These are phyloP conservation scores for Cyanistes caeruleus DNA, from an alignment of 2,113 vertebrate genomes.

Conservation along the genomic window DNA sequence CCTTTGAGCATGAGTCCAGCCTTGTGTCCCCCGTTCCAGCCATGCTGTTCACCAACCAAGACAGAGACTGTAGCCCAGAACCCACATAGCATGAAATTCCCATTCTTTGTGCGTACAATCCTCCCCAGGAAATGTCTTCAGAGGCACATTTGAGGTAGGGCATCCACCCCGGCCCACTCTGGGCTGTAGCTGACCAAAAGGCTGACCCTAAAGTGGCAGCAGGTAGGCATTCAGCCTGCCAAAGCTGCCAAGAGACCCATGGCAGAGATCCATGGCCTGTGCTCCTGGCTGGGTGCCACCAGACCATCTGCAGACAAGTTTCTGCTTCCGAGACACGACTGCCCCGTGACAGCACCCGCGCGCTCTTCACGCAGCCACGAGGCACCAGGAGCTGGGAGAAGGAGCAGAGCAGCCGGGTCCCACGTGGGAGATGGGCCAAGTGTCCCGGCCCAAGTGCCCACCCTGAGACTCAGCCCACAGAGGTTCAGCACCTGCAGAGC, in stretches of 20 bases:
- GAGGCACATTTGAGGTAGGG: neutral
- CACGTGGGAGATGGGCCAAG: rapidly evolving
- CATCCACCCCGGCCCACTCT: neutral
- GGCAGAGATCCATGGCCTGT: neutral
- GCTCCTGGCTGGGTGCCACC: neutral
- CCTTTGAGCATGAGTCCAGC: neutral
- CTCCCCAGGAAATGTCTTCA: neutral
- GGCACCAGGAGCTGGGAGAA: neutral
- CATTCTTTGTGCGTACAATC: rapidly evolving
- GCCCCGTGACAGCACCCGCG: rapidly evolving
- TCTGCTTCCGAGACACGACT: neutral
- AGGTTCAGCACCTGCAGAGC: rapidly evolving
- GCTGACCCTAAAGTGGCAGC: neutral
- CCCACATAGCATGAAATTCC: neutral
- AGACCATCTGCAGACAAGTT: neutral
- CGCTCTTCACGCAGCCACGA: neutral
- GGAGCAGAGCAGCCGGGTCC: neutral
- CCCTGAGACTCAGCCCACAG: neutral
- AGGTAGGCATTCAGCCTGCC: neutral
- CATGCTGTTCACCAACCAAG: neutral
- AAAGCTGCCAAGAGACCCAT: neutral
- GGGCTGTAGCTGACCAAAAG: neutral
- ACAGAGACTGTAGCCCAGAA: neutral
- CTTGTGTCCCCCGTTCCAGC: neutral
- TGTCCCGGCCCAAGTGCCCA: neutral